phyloP scores from a whole-genome alignment of 2,888 invertebrate species.

The Archips xylosteana region DNA sequence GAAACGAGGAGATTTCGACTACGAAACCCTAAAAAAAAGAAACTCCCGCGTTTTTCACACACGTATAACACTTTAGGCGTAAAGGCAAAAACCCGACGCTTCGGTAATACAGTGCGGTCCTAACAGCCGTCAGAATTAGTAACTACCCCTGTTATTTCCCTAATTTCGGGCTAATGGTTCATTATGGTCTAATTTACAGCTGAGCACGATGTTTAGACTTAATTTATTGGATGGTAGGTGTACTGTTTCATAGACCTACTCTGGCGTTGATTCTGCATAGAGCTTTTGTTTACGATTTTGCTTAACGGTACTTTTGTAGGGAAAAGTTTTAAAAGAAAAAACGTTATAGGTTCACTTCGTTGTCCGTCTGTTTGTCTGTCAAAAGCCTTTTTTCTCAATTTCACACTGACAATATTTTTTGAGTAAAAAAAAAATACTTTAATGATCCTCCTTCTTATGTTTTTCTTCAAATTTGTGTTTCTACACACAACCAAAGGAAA shows the following conservation, averaged over 20 bases:
- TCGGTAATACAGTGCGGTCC: neutral
- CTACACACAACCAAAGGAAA: too few relatives aligned
- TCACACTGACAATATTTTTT: too few relatives aligned
- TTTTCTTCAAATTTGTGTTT: too few relatives aligned
- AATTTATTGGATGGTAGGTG: slow-evolving; percentile 34
- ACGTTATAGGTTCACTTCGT: too few relatives aligned
- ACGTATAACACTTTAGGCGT: neutral
- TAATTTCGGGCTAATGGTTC: slow-evolving; percentile 43
- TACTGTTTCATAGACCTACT: slow-evolving; percentile 32
- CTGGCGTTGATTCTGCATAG: neutral
- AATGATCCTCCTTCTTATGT: too few relatives aligned
- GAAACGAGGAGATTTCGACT: neutral
- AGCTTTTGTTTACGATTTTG: neutral
- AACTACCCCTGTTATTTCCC: slow-evolving; percentile 38
- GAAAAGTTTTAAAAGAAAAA: too few relatives aligned
- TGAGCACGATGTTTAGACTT: slow-evolving; percentile 29
- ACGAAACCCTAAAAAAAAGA: neutral
- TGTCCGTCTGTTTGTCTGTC: too few relatives aligned
- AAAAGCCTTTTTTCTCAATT: too few relatives aligned
- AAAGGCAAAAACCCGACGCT: neutral
- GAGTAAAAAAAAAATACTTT: too few relatives aligned
- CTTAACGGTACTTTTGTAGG: neutral
- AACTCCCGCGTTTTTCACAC: neutral
- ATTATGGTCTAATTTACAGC: slow-evolving; percentile 43
- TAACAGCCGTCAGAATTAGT: slow-evolving; percentile 37